These are phyloP conservation scores for Ectobius pallidus DNA, from an alignment of 2,888 invertebrate genomes.

Conservation along the genomic window DNA sequence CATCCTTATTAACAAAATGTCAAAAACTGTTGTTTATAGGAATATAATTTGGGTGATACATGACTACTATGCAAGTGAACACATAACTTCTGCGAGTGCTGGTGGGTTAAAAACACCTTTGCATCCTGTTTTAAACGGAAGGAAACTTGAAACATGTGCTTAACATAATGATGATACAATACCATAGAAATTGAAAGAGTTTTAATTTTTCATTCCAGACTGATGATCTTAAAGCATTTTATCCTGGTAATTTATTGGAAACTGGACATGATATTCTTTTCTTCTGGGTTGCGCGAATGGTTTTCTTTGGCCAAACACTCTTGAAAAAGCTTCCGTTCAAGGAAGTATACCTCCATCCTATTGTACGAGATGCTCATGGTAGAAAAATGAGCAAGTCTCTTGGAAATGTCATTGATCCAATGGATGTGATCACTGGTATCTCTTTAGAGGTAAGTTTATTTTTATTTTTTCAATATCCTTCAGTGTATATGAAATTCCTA, in stretches of 20 bases:
- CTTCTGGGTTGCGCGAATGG: slow-evolving; percentile 99
- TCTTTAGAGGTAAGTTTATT: slow-evolving; percentile 65
- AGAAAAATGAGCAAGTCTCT: slow-evolving; percentile 99
- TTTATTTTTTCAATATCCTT: too few species aligned
- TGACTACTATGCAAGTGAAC: too few species aligned
- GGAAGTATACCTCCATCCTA: slow-evolving; percentile 93
- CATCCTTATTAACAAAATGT: too few species aligned
- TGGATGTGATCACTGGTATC: slow-evolving; percentile 92
- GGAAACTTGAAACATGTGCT: too few species aligned
- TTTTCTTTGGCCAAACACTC: slow-evolving; percentile 93
- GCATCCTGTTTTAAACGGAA: too few species aligned
- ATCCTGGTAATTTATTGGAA: slow-evolving; percentile 91
- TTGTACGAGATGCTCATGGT: slow-evolving; percentile 97
- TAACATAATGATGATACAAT: too few species aligned
- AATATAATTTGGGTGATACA: too few species aligned
- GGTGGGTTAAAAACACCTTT: too few species aligned
- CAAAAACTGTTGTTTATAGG: too few species aligned
- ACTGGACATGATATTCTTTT: slow-evolving; percentile 98
- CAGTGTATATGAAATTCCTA: too few species aligned
- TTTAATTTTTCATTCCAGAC: slow-evolving; percentile 54
- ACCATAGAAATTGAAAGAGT: too few species aligned
- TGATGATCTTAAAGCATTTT: slow-evolving; percentile 76
- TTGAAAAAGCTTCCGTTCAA: slow-evolving; percentile 90
- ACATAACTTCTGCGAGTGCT: too few species aligned
- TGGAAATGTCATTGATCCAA: slow-evolving; percentile 97